Percentiles rank a stretch among this genome's conserved stretches.
phyloP scores from a whole-genome alignment of 2,888 invertebrate species.

The Metopia argyrocephala region DNA sequence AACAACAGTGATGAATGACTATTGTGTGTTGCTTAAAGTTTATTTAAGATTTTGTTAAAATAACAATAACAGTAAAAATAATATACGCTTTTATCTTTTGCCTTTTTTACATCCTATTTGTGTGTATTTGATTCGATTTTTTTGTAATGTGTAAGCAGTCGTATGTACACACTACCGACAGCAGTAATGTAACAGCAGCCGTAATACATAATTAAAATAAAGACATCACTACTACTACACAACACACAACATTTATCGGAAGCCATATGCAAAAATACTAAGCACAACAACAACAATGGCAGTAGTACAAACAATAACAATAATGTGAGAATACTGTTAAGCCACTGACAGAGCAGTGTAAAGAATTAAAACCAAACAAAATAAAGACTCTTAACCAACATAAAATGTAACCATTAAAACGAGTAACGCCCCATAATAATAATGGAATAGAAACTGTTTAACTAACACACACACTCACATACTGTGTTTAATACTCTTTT shows the following conservation, averaged over 20 bases:
- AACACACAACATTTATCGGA: conserved; percentile 54
- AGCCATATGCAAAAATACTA: conserved; percentile 62
- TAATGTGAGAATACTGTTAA: background rate
- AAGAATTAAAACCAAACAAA: conserved; percentile 8
- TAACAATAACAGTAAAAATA: too few species aligned
- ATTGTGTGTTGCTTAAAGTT: too few species aligned
- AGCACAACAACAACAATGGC: conserved; percentile 43
- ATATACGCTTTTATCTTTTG: too few species aligned
- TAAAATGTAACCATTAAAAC: conserved; percentile 60
- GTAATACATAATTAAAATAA: too few species aligned
- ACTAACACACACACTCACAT: background rate
- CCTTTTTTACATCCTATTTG: too few species aligned
- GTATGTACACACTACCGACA: background rate
- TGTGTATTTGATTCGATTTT: too few species aligned
- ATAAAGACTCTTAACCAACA: conserved; percentile 51
- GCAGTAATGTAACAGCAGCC: conserved; percentile 21
- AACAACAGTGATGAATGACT: too few species aligned
- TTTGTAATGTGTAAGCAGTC: too few species aligned
- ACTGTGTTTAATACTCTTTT: background rate
- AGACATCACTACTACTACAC: background rate
- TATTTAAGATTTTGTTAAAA: too few species aligned
- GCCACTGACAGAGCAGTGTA: background rate
- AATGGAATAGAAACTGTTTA: conserved; percentile 20
- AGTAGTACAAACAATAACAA: background rate
- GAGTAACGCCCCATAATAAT: conserved; percentile 60